phyloP scores from a whole-genome alignment of 2,888 invertebrate genomes.

The Cistogaster globosa region DNA sequence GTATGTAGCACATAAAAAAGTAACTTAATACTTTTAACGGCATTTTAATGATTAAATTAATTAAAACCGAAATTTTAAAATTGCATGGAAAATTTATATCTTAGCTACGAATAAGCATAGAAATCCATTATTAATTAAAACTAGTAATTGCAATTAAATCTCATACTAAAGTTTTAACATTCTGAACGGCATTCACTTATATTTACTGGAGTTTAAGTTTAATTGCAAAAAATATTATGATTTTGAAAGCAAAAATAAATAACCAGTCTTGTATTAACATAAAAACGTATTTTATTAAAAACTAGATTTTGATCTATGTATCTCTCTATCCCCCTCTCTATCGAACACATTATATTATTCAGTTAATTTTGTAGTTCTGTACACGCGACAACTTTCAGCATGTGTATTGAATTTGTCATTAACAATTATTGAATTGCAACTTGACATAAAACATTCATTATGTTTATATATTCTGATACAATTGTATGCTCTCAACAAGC shows the following conservation, averaged over 20 bases:
- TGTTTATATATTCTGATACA: constrained; percentile 27
- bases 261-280: constrained; percentile 31
- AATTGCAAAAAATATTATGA: background rate
- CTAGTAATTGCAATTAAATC: no score
- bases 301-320: constrained; percentile 42
- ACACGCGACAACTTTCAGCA: constrained; percentile 51
- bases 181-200: constrained; percentile 27
- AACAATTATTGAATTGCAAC: constrained; percentile 36
- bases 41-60: background rate
- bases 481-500: background rate
- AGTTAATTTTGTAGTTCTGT: background rate
- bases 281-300: constrained; percentile 32
- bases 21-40: background rate
- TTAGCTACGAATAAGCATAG: no score
- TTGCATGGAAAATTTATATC: no score
- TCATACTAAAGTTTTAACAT: background rate
- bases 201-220: background rate
- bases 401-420: constrained; percentile 34
- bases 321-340: background rate
- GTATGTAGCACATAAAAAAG: background rate
- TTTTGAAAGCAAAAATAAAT: constrained; percentile 21
- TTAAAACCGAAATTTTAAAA: background rate
- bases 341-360: background rate
- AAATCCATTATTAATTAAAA: background rate
- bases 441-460: constrained; percentile 14